Evolutionary conservation across 2,888 invertebrate species (phyloP), one percentile per base, ranked within the genome.

Genomic region (Noctua janthina): DNA sequence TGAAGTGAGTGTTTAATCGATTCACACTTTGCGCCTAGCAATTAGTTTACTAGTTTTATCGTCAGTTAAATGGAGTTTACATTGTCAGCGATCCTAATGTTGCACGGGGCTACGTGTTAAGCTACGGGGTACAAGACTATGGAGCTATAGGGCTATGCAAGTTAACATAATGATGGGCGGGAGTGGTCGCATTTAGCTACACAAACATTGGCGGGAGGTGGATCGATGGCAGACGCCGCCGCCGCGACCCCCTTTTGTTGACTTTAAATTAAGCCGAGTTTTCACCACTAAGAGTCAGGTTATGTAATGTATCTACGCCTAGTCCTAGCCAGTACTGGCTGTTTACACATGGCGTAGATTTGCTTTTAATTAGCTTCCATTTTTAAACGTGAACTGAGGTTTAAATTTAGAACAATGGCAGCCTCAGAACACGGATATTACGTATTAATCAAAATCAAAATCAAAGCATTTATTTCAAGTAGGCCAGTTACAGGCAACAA

Each of bases 201-300:
- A 82, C 84, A 88, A 90, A 89, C 82, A 87, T 81, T 84, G 85
- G 71, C 64, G 78, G 79, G 81, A 84, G 86, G 67, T 67, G 84
- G 87, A 92, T 92, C 90, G 89, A 92, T 92, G 82, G 64, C 76
- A 79, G 84, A 86, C 83, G 80, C 86, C 78, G 67, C 79, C 77
- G 72, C 78, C 68, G 29, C 82, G 71, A 76, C 81, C 84, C 84
- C 82, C 84, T 88, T 87, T 85, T 91, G 91, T 91, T 91, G 88
- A 90, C 86, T 88, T 91, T 88, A 91, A 90, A 91, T 90, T 90
- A 90, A 87, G 84, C 86, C 69, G 85, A 83, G 86, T 87, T 89
- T 88, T 82, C 78, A 85, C 78, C 78, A 82, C 75, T 83, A 88
- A 86, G 83, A 85, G 79, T 76, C 81, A 80, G 71, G 76, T 85